Evolutionary conservation across 2,113 vertebrate genomes (phyloP), one percentile per base, ranked within the genome.

Genomic region (Thalassoma bifasciatum): DNA sequence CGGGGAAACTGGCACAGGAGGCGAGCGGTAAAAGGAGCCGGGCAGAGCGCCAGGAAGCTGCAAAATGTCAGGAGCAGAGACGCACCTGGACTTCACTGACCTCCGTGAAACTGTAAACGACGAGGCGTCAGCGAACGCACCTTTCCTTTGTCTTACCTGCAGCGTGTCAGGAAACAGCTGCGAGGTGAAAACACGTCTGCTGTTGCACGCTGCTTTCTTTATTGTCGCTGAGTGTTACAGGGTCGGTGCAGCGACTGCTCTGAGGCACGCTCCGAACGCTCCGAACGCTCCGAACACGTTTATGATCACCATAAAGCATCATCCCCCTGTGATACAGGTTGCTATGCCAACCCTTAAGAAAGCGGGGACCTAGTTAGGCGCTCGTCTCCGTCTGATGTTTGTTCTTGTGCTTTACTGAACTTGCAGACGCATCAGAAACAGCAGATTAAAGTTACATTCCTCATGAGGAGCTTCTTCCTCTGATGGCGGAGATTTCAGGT

Each of bases 261-360:
- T 7, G 16, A 82, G 81, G 70, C 67, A 62, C 2, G 59, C 81
- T 85, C 65, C 53, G 4, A 73, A 77, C 23, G 63, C n/a, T n/a
- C n/a, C n/a, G n/a, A n/a, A 62, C 2, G 59, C 81, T 85, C 65
- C 53, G 4, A 73, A 77, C 23, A 59, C 80, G 60, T 73, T 72
- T 72, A 73, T 77, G 73, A 75, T 69, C 60, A 64, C 67, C 71
- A 77, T 79, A 64, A 79, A 79, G 66, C 60, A 52, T 44, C n/a
- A 71, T 67, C 75, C 67, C 63, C 37, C 44, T 17, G 42, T 67
- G 24, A 66, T 47, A 46, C 19, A 12, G 44, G 90, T 88, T 86
- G 83, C 85, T 72, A 88, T 84, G 88, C 82, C 85, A 85, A 88
- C 85, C 66, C 75, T 53, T 22, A 58, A 75, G 74, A 84, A 65